Conservation (phyloP, 2,797 vertebrate species). For the Sebastes nivosus region DNA sequence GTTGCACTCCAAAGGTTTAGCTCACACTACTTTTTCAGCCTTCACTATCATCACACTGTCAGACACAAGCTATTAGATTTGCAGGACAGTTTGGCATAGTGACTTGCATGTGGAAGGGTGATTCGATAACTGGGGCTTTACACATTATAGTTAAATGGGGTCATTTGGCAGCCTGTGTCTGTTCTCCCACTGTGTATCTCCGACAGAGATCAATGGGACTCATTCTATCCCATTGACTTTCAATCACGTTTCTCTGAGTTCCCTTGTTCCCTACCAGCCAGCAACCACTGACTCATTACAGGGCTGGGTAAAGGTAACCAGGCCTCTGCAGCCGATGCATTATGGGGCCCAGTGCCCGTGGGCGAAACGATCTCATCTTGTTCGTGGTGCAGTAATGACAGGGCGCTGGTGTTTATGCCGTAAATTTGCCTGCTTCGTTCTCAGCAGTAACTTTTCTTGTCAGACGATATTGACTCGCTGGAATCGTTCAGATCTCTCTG, state of each 20-base stretch:
- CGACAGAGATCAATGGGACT: slow-evolving; percentile 68
- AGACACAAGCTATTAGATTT: not conserved
- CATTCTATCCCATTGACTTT: slow-evolving; percentile 74
- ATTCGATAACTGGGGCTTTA: slow-evolving; percentile 61
- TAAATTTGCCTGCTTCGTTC: slow-evolving; percentile 25
- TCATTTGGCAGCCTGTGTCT: slow-evolving; percentile 60
- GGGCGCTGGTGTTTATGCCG: slow-evolving; percentile 29
- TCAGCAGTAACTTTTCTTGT: slow-evolving; percentile 22
- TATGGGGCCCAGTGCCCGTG: slow-evolving; percentile 24
- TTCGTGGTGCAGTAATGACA: slow-evolving; percentile 31
- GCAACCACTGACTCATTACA: slow-evolving; percentile 58
- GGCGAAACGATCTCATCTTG: slow-evolving; percentile 33
- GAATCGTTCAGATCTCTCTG: not conserved
- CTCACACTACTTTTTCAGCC: slow-evolving; percentile 3
- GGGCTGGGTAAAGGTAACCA: slow-evolving; percentile 51
- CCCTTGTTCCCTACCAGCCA: slow-evolving; percentile 45
- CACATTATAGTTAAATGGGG: slow-evolving; percentile 69
- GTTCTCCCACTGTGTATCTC: slow-evolving; percentile 47
- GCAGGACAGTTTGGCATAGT: not conserved
- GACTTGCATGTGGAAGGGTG: slow-evolving; percentile 20
- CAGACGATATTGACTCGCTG: slow-evolving; percentile 34
- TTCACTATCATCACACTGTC: slow-evolving; percentile 14
- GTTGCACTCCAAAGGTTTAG: slow-evolving; percentile 21
- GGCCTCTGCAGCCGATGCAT: slow-evolving; percentile 46
- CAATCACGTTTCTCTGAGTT: slow-evolving; percentile 64